Evolutionary conservation across 1,140 invertebrate species (phyloP).

Genomic region (Contarinia nasturtii): DNA sequence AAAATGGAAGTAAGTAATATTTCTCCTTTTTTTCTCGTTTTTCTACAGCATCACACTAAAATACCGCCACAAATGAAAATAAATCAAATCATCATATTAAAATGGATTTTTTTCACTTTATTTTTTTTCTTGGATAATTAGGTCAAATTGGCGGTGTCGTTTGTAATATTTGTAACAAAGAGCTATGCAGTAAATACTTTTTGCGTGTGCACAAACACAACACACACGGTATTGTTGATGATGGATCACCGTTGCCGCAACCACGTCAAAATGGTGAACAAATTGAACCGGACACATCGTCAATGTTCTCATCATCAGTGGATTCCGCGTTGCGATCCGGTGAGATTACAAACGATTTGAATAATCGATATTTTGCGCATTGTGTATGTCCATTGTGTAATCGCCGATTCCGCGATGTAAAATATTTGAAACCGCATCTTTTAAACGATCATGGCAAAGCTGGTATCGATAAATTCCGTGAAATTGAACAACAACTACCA

Average conservation of each 20-base stretch:
- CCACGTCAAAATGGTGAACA: constrained; percentile 27
- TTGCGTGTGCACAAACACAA: constrained; percentile 93
- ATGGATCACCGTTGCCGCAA: constrained; percentile 33
- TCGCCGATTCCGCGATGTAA: constrained; percentile 69
- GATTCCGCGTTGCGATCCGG: constrained; percentile 27
- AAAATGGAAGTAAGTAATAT: no score
- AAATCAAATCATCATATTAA: no score
- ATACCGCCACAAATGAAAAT: no score
- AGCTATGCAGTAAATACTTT: constrained; percentile 95
- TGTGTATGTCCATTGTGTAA: constrained; percentile 73
- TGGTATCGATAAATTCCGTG: constrained; percentile 49
- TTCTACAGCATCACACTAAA: no score
- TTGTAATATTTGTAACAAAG: constrained; percentile 94
- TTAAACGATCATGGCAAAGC: constrained; percentile 65
- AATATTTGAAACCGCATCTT: constrained; percentile 78
- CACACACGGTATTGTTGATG: constrained; percentile 83
- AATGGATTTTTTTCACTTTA: no score
- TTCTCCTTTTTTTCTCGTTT: no score
- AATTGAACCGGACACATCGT: constrained; percentile 26
- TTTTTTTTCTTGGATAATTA: no score
- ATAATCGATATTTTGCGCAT: constrained; percentile 43
- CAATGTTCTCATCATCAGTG: constrained; percentile 6
- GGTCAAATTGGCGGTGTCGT: constrained; percentile 80
- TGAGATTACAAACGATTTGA: constrained; percentile 27
- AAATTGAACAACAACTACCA: constrained; percentile 30